Conservation (phyloP, 2,888 invertebrate genomes). For the Heliconius sara region DNA sequence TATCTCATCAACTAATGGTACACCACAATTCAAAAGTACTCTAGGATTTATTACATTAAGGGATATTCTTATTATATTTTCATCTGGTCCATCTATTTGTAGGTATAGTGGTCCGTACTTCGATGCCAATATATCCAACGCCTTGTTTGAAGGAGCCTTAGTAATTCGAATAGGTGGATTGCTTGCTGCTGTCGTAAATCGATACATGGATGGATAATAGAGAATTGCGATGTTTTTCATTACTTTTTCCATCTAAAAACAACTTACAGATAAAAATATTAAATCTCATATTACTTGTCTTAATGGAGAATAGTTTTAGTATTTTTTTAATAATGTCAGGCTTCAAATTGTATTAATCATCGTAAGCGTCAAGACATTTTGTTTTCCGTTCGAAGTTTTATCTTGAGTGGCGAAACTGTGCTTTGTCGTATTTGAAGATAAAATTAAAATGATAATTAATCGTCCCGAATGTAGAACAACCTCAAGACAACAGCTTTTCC, state of each 20-base stretch:
- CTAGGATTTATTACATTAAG: constrained; percentile 66
- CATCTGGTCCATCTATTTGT: constrained; percentile 70
- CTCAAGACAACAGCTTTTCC: too few species aligned
- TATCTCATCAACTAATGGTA: constrained; percentile 59
- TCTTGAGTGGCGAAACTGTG: too few species aligned
- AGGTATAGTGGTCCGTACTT: constrained; percentile 69
- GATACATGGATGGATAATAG: constrained; percentile 66
- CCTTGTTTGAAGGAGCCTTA: constrained; percentile 54
- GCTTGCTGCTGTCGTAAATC: constrained; percentile 65
- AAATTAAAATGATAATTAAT: too few species aligned
- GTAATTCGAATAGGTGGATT: constrained; percentile 58
- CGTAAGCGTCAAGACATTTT: too few species aligned
- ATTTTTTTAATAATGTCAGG: too few species aligned
- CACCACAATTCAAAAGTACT: constrained; percentile 63
- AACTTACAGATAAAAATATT: background rate
- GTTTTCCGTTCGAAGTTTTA: too few species aligned
- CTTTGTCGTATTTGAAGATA: too few species aligned
- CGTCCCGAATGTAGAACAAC: too few species aligned
- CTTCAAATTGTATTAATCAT: too few species aligned
- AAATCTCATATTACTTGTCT: background rate
- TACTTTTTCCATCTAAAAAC: constrained; percentile 58
- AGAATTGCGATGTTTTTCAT: constrained; percentile 54
- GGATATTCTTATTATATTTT: constrained; percentile 61
- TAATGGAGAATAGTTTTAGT: too few species aligned
- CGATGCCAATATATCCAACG: constrained; percentile 63